Conservation (phyloP, 1,140 invertebrate genomes). For the Drosophila prosaltans region DNA sequence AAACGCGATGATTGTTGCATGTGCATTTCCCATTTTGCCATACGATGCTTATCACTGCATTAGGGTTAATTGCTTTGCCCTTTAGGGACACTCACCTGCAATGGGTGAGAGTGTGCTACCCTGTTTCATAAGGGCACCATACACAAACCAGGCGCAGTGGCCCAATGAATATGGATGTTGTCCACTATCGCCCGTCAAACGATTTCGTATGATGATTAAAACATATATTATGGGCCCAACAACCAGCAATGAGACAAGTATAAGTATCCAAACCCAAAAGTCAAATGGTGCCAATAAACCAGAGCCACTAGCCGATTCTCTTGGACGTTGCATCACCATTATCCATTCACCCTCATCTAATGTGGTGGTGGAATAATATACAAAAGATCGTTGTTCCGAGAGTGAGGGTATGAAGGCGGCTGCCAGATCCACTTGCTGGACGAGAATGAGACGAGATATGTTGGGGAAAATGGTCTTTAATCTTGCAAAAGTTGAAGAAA, state of each 20-base stretch:
- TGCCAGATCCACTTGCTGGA: conserved; percentile 89
- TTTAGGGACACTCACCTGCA: conserved; percentile 85
- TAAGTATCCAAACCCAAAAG: conserved; percentile 90
- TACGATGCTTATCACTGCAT: conserved; percentile 58
- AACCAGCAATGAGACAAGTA: conserved; percentile 88
- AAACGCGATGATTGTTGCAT: conserved; percentile 59
- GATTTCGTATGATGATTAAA: conserved; percentile 86
- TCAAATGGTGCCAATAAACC: conserved; percentile 92
- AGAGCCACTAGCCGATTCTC: conserved; percentile 91
- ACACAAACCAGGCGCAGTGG: conserved; percentile 93
- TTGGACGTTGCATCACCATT: conserved; percentile 90
- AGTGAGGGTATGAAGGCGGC: conserved; percentile 90
- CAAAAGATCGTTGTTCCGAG: conserved; percentile 84
- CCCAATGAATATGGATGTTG: conserved; percentile 86
- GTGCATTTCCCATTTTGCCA: conserved; percentile 39
- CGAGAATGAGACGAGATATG: background rate
- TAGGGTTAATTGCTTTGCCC: conserved; percentile 58
- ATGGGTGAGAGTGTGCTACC: conserved; percentile 90
- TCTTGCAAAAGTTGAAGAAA: too few relatives aligned
- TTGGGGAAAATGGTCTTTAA: too few relatives aligned
- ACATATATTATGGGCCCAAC: conserved; percentile 92
- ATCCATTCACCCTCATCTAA: conserved; percentile 90
- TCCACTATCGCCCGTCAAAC: conserved; percentile 84
- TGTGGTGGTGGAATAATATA: conserved; percentile 86
- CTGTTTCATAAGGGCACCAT: conserved; percentile 94